Conservation (phyloP, 2,113 vertebrate species). For the Lontra canadensis region DNA sequence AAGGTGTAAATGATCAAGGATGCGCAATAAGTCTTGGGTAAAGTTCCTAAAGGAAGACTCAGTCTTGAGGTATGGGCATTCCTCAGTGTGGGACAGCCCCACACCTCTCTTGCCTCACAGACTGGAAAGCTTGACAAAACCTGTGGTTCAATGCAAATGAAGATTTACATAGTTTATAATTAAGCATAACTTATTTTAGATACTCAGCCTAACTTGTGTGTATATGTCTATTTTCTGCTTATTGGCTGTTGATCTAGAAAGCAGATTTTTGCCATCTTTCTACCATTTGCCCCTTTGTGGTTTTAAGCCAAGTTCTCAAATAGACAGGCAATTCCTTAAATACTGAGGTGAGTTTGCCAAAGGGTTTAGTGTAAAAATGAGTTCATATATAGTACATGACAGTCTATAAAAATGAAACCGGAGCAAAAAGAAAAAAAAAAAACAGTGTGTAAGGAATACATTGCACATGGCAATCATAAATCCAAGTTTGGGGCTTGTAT, state of each 20-base stretch:
- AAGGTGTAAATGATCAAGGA: background rate
- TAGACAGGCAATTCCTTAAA: constrained; percentile 71
- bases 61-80: background rate
- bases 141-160: constrained; percentile 37
- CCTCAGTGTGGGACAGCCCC: background rate
- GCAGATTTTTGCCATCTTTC: constrained; percentile 62
- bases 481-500: background rate
- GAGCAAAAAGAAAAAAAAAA: constrained; percentile 51
- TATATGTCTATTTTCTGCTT: constrained; percentile 58
- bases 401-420: constrained; percentile 62
- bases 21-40: background rate
- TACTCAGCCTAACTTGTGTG: background rate
- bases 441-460: background rate
- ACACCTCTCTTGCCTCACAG: background rate
- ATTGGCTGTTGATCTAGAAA: constrained; percentile 57
- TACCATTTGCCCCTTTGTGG: constrained; percentile 72
- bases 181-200: constrained; percentile 51
- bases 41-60: background rate
- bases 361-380: constrained; percentile 59
- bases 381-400: constrained; percentile 46
- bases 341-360: constrained; percentile 64
- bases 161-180: constrained; percentile 58
- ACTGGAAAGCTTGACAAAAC: background rate
- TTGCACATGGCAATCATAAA: constrained; percentile 59
- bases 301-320: constrained; percentile 76